These are phyloP conservation scores for Unio delphinus DNA, from an alignment of 2,888 invertebrate species.

Conservation along the genomic window DNA sequence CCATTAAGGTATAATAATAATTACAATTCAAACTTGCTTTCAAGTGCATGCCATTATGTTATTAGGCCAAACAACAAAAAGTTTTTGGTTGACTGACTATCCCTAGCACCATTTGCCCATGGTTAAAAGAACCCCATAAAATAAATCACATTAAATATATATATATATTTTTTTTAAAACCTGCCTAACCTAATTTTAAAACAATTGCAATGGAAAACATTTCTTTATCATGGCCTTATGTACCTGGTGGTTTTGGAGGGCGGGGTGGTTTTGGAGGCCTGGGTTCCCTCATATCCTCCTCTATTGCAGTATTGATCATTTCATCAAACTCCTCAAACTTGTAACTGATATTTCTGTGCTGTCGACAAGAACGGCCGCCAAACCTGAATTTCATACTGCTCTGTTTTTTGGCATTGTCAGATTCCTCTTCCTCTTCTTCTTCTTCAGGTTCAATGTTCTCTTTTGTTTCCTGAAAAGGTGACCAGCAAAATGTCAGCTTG, in stretches of 20 bases:
- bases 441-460: slow-evolving; percentile 21
- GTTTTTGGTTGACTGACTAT: too few species aligned
- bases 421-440: slow-evolving; percentile 23
- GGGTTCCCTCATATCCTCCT: slow-evolving; percentile 61
- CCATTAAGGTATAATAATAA: too few species aligned
- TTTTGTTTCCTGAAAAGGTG: slow-evolving; percentile 21
- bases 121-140: not conserved
- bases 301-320: slow-evolving; percentile 88
- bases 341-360: slow-evolving; percentile 76
- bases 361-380: slow-evolving; percentile 26
- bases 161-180: slow-evolving; percentile 1
- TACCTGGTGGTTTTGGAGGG: slow-evolving; percentile 31
- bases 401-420: slow-evolving; percentile 5
- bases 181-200: slow-evolving; percentile 1
- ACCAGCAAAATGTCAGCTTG: too few species aligned
- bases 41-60: not conserved
- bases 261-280: slow-evolving; percentile 34
- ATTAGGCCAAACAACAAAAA: too few species aligned
- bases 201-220: not conserved
- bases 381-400: slow-evolving; percentile 12
- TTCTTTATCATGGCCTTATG: not conserved
- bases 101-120: too few species aligned
- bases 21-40: too few species aligned
- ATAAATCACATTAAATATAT: slow-evolving; percentile 6
- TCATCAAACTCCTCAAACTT: slow-evolving; percentile 93